Base-by-base conservation (phyloP, 2,797 vertebrate species). In the Halcyon badia region DNA sequence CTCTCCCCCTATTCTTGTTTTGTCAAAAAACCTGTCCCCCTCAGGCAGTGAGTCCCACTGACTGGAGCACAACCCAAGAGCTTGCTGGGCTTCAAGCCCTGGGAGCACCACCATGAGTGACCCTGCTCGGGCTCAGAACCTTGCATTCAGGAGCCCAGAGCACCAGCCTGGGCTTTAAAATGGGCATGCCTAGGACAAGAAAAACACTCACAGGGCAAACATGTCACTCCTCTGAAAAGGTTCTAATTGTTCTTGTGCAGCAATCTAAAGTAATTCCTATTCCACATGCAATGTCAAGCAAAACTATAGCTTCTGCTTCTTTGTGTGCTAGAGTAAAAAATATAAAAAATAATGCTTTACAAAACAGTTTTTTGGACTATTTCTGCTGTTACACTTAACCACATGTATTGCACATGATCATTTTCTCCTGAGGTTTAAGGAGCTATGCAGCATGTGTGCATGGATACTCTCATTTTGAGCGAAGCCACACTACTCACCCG, bases 351-450 rank as follows among this genome's bases (percentile, higher is more conserved):
- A 57, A 64, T 37, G 79, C 30, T 72, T 62, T 69, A 54, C n/a
- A 3, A 56, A 89, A 39, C 33, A 70, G 68, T 28, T 44, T 78
- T 88, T 93, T 49, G 41, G 82, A 87, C 84, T 89, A 69, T 44
- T 96, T 95, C 82, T 90, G 82, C 31, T 90, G 80, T 91, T 86
- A 62, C 31, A 19, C 44, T 84, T 76, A 84, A 52, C 35, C 87
- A 94, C 66, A 58, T 76, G n/a, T 12, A 93, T 14, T 79, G 62
- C 84, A 56, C 58, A 83, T n/a, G 80, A 41, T 96, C 58, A 48
- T 95, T 96, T 93, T 84, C 93, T 78, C 80, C 85, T 33, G 85
- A 89, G 82, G 88, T 87, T 91, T 91, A 49, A 94, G 86, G 58
- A 75, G 77, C 85, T 46, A 58, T 26, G 49, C 48, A 72, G 57